Base-by-base conservation (phyloP, 1,140 invertebrate species). In the Orius insidiosus region DNA sequence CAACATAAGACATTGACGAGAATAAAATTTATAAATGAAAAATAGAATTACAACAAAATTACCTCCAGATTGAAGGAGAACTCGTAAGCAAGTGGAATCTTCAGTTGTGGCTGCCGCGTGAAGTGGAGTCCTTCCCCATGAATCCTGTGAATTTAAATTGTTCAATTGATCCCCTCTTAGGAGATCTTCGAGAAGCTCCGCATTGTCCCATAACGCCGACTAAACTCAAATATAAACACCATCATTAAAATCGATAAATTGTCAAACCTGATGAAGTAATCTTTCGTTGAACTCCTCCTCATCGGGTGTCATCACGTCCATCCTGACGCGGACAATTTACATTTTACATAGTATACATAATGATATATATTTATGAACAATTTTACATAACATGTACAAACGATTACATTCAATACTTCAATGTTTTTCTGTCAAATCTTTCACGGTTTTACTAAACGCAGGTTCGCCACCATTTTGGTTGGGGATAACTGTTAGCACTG, bases 141-240 rank as follows among this genome's bases (percentile, higher is more conserved):
- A 72, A 60, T 89, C 85, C 46, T 73, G 70, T 40, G 73, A 75
- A 61, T 89, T 78, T 11, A 86, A 74, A 38, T 75, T 71, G n/a
- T 65, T 61, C 18, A 71, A 60, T 53, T 80, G 70, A 24, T 80
- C 80, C 2, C 78, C 82, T 44, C 75, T 68, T 2, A 94, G 55
- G 30, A 94, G 63, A 63, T 90, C 87, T 59, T 80, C 74, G 18
- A 92, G 63, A 1, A 93, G 67, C 56, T 92, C 87, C 8, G 78
- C 74, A 60, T 92, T 92, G 62, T 92, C 85, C 84, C 85, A 94
- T 14, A 93, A 60, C 3, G 86, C 85, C 11, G 85, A 85, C 74
- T 86, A 55, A 19, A 58, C 40, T 30, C n/a, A 46, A 33, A 49
- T 38, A 24, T 40, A 40, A 5, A 36, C 3, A 36, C 5, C 35